phyloP scores from a whole-genome alignment of 1,140 invertebrate species.

The Euwallacea fornicatus region DNA sequence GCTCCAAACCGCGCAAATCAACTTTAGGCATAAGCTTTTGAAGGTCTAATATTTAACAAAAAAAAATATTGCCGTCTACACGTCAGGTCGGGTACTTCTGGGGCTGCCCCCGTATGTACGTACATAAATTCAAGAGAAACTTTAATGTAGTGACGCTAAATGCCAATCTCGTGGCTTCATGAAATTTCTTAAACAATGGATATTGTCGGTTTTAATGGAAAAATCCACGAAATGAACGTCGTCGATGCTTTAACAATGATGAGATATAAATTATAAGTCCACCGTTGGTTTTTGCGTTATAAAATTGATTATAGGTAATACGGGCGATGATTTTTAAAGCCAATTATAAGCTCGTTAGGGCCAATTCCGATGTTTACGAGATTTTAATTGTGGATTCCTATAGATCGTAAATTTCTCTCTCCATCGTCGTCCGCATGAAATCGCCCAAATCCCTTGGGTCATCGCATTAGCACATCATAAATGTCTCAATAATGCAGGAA shows the following conservation, averaged over 20 bases:
- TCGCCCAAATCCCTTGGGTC: not conserved
- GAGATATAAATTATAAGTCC: conserved; percentile 43
- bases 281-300: conserved; percentile 41
- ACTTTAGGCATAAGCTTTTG: too few relatives aligned
- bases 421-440: not conserved
- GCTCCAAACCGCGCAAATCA: too few relatives aligned
- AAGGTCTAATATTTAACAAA: too few relatives aligned
- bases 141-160: too few relatives aligned
- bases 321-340: conserved; percentile 43
- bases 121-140: too few relatives aligned
- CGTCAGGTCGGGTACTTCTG: too few relatives aligned
- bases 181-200: too few relatives aligned
- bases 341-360: conserved; percentile 44
- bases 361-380: conserved; percentile 37
- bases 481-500: not conserved
- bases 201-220: too few relatives aligned
- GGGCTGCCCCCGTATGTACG: too few relatives aligned
- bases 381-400: conserved; percentile 41
- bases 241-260: conserved; percentile 34
- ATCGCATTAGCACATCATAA: too few relatives aligned
- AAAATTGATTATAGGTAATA: conserved; percentile 46
- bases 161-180: too few relatives aligned
- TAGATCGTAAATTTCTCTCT: conserved; percentile 20
- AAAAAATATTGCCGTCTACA: too few relatives aligned
- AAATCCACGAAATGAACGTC: not conserved